These are phyloP conservation scores for Prunella strophiata DNA, from an alignment of 2,797 vertebrate species.

Conservation along the genomic window DNA sequence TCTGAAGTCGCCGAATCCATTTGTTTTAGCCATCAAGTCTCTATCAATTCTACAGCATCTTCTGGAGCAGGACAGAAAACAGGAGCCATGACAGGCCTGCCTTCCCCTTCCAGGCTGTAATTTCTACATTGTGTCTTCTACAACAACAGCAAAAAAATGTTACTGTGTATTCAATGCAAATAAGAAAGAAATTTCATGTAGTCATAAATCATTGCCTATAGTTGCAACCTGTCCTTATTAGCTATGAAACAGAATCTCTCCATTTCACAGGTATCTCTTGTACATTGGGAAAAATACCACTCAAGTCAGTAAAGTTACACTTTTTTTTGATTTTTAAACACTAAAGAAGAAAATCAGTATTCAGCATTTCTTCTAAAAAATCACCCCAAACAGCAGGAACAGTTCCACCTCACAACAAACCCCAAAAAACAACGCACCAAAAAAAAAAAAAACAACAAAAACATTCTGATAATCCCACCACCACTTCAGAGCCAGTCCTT, in stretches of 20 bases:
- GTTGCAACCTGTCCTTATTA: background rate
- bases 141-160: background rate
- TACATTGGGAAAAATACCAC: background rate
- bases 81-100: background rate
- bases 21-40: background rate
- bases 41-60: background rate
- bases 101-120: background rate
- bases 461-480: background rate
- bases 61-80: background rate
- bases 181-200: background rate
- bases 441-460: no score
- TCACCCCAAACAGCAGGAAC: background rate
- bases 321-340: background rate
- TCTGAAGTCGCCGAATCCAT: background rate
- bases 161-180: background rate
- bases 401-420: background rate
- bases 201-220: background rate
- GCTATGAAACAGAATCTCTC: background rate
- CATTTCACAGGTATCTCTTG: background rate
- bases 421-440: background rate
- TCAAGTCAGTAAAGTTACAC: background rate
- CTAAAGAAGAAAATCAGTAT: background rate
- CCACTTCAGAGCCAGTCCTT: background rate
- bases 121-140: background rate
- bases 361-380: background rate